phyloP scores from a whole-genome alignment of 2,797 vertebrate species.

The Chrysocyon brachyurus region DNA sequence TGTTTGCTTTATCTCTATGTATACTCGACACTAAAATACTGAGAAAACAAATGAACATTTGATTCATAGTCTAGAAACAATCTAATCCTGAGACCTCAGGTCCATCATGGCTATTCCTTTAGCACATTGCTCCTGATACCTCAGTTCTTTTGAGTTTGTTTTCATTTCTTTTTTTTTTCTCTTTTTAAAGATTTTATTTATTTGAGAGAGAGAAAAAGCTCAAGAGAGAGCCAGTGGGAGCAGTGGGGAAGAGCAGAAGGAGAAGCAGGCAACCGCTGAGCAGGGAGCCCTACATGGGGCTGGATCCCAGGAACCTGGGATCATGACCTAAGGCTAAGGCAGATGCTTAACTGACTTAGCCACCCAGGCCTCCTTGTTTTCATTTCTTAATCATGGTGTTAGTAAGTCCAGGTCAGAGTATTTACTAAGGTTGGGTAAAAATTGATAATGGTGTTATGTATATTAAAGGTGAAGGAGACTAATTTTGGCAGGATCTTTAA shows the following conservation, averaged over 20 bases:
- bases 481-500: not conserved
- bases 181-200: too few relatives aligned
- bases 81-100: not conserved
- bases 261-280: too few relatives aligned
- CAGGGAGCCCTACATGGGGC: too few relatives aligned
- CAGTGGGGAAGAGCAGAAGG: too few relatives aligned
- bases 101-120: not conserved
- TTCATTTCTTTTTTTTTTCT: too few relatives aligned
- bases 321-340: too few relatives aligned
- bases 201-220: too few relatives aligned
- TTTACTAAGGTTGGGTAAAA: not conserved
- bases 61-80: not conserved
- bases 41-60: not conserved
- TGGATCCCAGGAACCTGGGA: too few relatives aligned
- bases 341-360: too few relatives aligned
- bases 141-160: not conserved
- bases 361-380: not conserved
- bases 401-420: not conserved
- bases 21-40: not conserved
- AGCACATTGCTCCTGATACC: not conserved
- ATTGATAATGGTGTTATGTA: too few relatives aligned
- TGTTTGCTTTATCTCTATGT: not conserved
- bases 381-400: not conserved
- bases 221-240: too few relatives aligned
- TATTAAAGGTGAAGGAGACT: not conserved